Base-by-base conservation (phyloP, 2,113 vertebrate species). In the Hassar affinis region DNA sequence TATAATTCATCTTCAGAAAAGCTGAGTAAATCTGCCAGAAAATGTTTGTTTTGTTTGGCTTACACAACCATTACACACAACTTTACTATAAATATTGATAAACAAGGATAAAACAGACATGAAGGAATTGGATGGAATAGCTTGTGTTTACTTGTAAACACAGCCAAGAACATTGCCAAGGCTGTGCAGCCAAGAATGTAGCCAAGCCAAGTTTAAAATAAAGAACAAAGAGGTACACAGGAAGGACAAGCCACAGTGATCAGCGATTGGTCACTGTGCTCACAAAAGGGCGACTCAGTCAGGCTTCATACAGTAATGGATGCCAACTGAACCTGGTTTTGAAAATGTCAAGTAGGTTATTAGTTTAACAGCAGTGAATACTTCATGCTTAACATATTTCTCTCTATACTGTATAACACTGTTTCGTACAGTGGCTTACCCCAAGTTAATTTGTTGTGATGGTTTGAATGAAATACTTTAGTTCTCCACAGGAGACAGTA, bases 401-500 rank as follows among this genome's bases (percentile, higher is more conserved):
- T 38, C 15, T 64, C 0, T 64, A 35, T 17, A 64, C 30, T n/a
- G n/a, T 42, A 6, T 42, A 64, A 64, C 15, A 1, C 12, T 8
- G 33, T 18, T 9, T 66, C 33, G 9, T 18, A 66, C 30, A 66
- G 62, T 66, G 1, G 8, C 35, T 38, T 38, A 35, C 25, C 54
- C 18, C 22, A 25, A 9, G 20, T 68, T 42, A 3, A 30, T 57
- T 8, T 45, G 18, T 45, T 42, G 20, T 30, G 18, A 57, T 15
- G 17, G 35, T 1, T 11, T 81, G 52, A 42, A 42, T 42, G 20
- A 35, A 22, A 72, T 52, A 49, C 38, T 12, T 62, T 38, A 25
- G 15, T 54, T 42, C 51, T 76, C 35, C 49, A 52, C 72, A 83
- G 82, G 59, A 78, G 51, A 68, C 74, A n/a, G 33, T 30, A 69